These are phyloP conservation scores for Bombus consobrinus DNA, from an alignment of 1,140 invertebrate genomes.

Conservation along the genomic window DNA sequence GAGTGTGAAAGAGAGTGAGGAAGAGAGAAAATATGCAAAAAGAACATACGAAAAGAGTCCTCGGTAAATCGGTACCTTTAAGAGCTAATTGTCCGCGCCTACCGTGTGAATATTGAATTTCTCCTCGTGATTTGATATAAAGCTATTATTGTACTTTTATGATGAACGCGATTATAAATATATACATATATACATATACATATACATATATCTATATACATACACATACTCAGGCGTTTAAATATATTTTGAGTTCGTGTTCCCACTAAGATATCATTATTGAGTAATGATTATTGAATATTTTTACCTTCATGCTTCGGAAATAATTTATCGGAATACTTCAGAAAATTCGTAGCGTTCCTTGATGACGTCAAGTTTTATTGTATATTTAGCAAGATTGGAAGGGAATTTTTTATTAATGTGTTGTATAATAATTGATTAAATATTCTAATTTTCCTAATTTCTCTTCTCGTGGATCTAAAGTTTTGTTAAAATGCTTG, in stretches of 20 bases:
- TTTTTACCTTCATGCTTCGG: not conserved
- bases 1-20: not conserved
- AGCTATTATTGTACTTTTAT: conserved; percentile 82
- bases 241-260: conserved; percentile 52
- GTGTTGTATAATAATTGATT: too few relatives aligned
- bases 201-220: conserved; percentile 51
- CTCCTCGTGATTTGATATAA: conserved; percentile 81
- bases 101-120: conserved; percentile 79
- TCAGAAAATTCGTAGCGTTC: not conserved
- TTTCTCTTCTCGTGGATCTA: too few relatives aligned
- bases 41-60: conserved; percentile 48
- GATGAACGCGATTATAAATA: conserved; percentile 81
- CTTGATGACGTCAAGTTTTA: not conserved
- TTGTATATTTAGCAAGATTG: not conserved
- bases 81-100: conserved; percentile 72
- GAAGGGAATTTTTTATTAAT: not conserved
- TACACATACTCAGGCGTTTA: conserved; percentile 45
- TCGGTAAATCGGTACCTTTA: conserved; percentile 69
- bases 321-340: not conserved
- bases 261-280: conserved; percentile 31
- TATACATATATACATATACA: conserved; percentile 74
- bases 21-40: conserved; percentile 1
- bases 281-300: conserved; percentile 2
- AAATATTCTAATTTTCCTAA: too few relatives aligned
- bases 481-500: not conserved